phyloP scores from a whole-genome alignment of 2,888 invertebrate genomes.

The Acleris cristana region DNA sequence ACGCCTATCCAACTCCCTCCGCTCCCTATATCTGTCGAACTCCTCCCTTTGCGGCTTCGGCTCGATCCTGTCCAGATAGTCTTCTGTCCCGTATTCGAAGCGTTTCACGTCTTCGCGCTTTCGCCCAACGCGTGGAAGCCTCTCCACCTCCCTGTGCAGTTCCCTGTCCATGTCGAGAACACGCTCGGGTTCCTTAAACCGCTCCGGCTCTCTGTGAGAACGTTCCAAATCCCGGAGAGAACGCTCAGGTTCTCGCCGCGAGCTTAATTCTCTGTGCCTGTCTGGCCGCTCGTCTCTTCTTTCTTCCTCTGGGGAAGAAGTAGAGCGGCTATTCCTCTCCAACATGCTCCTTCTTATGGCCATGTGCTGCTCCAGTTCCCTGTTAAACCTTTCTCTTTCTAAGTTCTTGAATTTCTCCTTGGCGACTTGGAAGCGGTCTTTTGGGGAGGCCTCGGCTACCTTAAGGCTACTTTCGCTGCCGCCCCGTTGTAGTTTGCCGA shows the following conservation, averaged over 20 bases:
- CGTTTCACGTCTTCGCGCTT: conserved; percentile 75
- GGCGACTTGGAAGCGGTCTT: conserved; percentile 92
- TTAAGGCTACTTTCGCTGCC: conserved; percentile 78
- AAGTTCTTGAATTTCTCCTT: conserved; percentile 93
- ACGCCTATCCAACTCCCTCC: conserved; percentile 73
- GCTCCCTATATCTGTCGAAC: conserved; percentile 71
- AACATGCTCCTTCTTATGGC: conserved; percentile 79
- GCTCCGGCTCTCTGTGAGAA: conserved; percentile 63
- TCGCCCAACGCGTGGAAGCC: conserved; percentile 73
- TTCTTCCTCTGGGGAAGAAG: conserved; percentile 82
- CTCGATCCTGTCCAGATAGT: conserved; percentile 72
- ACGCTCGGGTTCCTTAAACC: conserved; percentile 69
- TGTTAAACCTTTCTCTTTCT: conserved; percentile 87
- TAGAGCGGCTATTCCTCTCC: conserved; percentile 80
- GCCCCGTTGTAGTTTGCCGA: conserved; percentile 71
- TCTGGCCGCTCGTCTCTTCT: conserved; percentile 77
- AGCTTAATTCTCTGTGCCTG: conserved; percentile 70
- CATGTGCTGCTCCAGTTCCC: conserved; percentile 81
- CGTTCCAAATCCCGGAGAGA: conserved; percentile 71
- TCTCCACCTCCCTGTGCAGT: conserved; percentile 70
- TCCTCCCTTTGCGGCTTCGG: conserved; percentile 71
- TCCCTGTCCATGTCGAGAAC: conserved; percentile 62
- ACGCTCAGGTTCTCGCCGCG: conserved; percentile 76
- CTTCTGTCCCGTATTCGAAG: conserved; percentile 75
- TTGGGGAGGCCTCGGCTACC: conserved; percentile 83